phyloP scores from a whole-genome alignment of 1,140 invertebrate genomes.

The Campoletis sonorensis region DNA sequence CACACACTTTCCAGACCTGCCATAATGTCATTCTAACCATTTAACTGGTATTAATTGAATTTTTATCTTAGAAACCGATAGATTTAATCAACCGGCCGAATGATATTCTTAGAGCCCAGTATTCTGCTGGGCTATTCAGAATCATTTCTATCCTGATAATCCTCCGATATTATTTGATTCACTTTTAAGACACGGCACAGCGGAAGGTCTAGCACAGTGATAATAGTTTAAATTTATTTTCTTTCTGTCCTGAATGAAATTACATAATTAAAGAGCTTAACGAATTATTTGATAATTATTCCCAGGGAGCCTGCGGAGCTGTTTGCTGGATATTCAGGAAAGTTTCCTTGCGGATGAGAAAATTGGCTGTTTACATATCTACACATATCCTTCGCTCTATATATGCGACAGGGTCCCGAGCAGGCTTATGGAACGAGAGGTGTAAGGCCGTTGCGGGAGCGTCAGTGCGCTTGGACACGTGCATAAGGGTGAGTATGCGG shows the following conservation, averaged over 20 bases:
- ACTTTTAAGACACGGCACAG: too few species aligned
- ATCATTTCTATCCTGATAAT: too few species aligned
- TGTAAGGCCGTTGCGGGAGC: slow-evolving; percentile 23
- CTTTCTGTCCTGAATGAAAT: neutral
- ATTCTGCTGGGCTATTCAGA: too few species aligned
- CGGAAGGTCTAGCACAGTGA: too few species aligned
- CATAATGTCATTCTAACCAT: too few species aligned
- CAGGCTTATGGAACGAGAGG: slow-evolving; percentile 4
- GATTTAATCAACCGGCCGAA: neutral
- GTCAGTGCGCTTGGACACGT: slow-evolving; percentile 3
- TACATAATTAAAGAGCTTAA: neutral
- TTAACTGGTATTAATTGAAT: neutral
- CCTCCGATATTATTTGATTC: too few species aligned
- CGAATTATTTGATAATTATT: slow-evolving; percentile 14
- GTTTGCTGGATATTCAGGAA: neutral
- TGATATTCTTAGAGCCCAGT: neutral
- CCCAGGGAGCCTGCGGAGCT: neutral
- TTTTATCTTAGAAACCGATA: neutral
- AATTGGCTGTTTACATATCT: slow-evolving; percentile 13
- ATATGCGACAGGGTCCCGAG: neutral
- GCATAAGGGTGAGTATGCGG: slow-evolving; percentile 4
- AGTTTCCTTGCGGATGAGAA: neutral
- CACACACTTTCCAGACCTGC: too few species aligned
- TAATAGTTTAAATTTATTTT: neutral
- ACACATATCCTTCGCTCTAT: neutral